phyloP scores from a whole-genome alignment of 2,113 vertebrate species.

The Tamias sibiricus region DNA sequence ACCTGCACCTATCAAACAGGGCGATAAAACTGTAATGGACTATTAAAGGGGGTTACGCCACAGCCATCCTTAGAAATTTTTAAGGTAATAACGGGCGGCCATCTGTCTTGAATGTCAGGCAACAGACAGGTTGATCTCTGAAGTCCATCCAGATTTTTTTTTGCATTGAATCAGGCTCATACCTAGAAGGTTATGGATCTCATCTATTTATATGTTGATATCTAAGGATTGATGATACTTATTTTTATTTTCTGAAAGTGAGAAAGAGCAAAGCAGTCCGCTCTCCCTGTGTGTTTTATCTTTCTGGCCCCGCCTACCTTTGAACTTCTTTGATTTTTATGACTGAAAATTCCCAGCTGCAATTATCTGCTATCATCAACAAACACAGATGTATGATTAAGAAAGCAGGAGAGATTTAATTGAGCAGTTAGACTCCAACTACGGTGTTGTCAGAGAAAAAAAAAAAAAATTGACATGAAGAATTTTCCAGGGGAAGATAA shows the following conservation, averaged over 20 bases:
- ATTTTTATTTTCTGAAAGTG: slow-evolving; percentile 41
- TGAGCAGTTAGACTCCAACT: not conserved
- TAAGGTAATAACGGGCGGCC: slow-evolving; percentile 61
- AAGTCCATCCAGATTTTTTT: slow-evolving; percentile 16
- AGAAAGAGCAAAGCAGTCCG: not conserved
- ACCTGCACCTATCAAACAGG: slow-evolving; percentile 32
- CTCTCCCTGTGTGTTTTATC: not conserved
- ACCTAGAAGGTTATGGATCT: not conserved
- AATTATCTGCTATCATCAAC: slow-evolving; percentile 13
- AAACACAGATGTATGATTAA: slow-evolving; percentile 34
- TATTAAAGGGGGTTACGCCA: slow-evolving; percentile 55
- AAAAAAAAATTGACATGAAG: not conserved
- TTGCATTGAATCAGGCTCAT: not conserved
- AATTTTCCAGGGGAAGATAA: not conserved
- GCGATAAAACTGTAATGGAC: slow-evolving; percentile 61
- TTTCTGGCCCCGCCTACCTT: not conserved
- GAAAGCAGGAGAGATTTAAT: slow-evolving; percentile 1
- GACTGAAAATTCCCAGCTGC: slow-evolving; percentile 2
- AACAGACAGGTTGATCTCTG: slow-evolving; percentile 42
- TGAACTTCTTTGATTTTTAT: slow-evolving; percentile 37
- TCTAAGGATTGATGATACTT: not conserved
- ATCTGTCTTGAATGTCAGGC: slow-evolving; percentile 68
- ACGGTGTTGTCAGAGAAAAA: not conserved
- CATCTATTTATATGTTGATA: slow-evolving; percentile 40
- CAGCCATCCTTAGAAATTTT: slow-evolving; percentile 57